Evolutionary conservation across 1,140 invertebrate genomes (phyloP).

Genomic region (Apis mellifera): Amel_HAv3.1 CM009936.2:2347501-2348000

Average conservation of each 20-base stretch:
- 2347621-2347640: background rate
- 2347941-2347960: constrained; percentile 42
- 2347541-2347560: too few relatives aligned
- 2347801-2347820: too few relatives aligned
- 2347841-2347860: background rate
- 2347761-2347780: background rate
- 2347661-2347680: background rate
- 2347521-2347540: background rate
- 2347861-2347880: background rate
- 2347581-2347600: background rate
- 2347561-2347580: background rate
- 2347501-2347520: background rate
- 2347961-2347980: constrained; percentile 75
- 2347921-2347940: background rate
- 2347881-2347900: constrained; percentile 1
- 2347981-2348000: constrained; percentile 74
- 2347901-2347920: constrained; percentile 2
- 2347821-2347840: background rate
- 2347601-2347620: background rate
- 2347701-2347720: background rate
- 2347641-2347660: background rate
- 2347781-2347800: background rate
- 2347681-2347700: background rate
- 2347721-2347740: background rate
- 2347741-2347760: background rate